Evolutionary conservation across 2,797 vertebrate species (phyloP), one percentile per base, ranked within the genome.

Genomic region (Platalea minor): DNA sequence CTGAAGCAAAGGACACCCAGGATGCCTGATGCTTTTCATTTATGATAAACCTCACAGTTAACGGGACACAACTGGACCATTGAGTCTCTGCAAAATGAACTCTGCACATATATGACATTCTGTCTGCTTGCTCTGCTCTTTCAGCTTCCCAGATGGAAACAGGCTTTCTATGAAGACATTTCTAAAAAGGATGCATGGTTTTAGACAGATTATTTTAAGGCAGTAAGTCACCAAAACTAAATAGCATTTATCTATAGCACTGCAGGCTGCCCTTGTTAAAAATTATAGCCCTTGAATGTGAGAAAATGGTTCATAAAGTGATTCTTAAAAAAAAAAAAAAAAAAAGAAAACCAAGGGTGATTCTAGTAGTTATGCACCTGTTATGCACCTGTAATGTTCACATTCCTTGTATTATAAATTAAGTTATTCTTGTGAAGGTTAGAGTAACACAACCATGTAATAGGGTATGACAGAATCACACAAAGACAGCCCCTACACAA

Each of bases 401-500:
- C 1, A 1, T 79, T 88, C 45, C 15, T 68, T 78, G 13, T 76
- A 45, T 59, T 91, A 51, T 17, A 90, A 59, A 43, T 31, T 26
- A 29, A 78, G 35, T 73, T 80, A 63, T 35, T 68, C 18, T 68
- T 29, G 33, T 15, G 20, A 84, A 43, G 18, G 13, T 72, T 81
- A 72, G 53, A 53, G 17, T 39, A 78, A 78, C 3, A 1, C 48
- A 89, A 26, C 28, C 5, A 13, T 5, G 14, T 64, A 73, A 78
- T 17, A 56, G 31, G 23, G 5, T 43, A 17, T 28, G 46, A 64
- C 28, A 88, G 46, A 85, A 41, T 54, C 35, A 41, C 17, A 45
- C 25, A 59, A 33, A 59, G 43, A 69, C 25, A 63, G 53, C 10
- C 17, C 8, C 5, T 41, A 3, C 0, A 1, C 1, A 4, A 77